Conservation (phyloP, 2,888 invertebrate species). For the Dolichomitus sp. region DNA sequence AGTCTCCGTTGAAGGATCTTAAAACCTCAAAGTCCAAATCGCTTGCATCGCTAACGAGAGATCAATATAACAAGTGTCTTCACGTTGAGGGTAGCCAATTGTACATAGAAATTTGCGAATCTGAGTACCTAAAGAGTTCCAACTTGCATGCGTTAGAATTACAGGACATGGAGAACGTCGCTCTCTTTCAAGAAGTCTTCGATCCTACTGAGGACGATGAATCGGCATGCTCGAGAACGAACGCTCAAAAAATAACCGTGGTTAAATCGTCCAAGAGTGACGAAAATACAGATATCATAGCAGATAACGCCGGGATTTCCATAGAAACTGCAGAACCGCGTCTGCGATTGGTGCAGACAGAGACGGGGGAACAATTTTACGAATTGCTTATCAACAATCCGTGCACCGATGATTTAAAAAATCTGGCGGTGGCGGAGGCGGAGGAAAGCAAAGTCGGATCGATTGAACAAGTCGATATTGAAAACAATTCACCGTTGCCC, state of each 20-base stretch:
- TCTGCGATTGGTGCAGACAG: constrained; percentile 77
- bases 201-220: constrained; percentile 18
- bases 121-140: constrained; percentile 50
- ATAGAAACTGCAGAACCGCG: constrained; percentile 69
- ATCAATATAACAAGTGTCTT: constrained; percentile 42
- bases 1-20: constrained; percentile 14
- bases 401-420: constrained; percentile 29
- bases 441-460: constrained; percentile 49
- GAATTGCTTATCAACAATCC: constrained; percentile 79
- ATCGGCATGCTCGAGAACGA: background rate
- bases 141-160: constrained; percentile 41
- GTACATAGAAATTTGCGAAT: constrained; percentile 61
- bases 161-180: constrained; percentile 50
- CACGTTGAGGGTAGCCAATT: constrained; percentile 57
- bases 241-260: background rate
- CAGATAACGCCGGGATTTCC: constrained; percentile 45
- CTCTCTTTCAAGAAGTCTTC: constrained; percentile 34
- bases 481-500: background rate
- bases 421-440: constrained; percentile 37
- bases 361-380: constrained; percentile 80
- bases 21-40: constrained; percentile 22
- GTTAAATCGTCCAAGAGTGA: background rate
- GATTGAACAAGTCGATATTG: constrained; percentile 3
- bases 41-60: background rate
- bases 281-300: constrained; percentile 56